Evolutionary conservation across 2,888 invertebrate species (phyloP).

Genomic region (Subacronicta megacephala): DNA sequence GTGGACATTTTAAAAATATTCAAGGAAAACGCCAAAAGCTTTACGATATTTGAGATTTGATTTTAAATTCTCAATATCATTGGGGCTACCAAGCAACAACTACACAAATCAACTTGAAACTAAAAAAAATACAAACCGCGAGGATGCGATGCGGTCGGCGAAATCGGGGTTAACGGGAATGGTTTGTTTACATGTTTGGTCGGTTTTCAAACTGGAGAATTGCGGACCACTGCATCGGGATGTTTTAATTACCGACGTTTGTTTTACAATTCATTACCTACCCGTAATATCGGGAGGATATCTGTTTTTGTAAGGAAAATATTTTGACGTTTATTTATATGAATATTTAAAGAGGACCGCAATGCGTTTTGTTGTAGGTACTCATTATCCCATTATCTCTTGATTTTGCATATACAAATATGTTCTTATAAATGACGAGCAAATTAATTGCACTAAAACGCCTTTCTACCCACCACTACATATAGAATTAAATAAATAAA

Average conservation of each 20-base stretch:
- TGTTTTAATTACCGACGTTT: slow-evolving; percentile 69
- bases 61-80: slow-evolving; percentile 61
- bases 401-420: too few relatives aligned
- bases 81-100: slow-evolving; percentile 65
- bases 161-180: slow-evolving; percentile 76
- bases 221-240: slow-evolving; percentile 62
- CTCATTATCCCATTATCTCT: slow-evolving; percentile 10
- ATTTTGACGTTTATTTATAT: slow-evolving; percentile 43
- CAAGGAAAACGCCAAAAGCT: too few relatives aligned
- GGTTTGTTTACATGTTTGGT: slow-evolving; percentile 78
- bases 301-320: slow-evolving; percentile 37
- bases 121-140: slow-evolving; percentile 69
- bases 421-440: too few relatives aligned
- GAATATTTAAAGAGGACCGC: slow-evolving; percentile 26
- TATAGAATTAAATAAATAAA: too few relatives aligned
- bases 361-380: slow-evolving; percentile 2
- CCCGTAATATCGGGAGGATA: slow-evolving; percentile 37
- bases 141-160: slow-evolving; percentile 68
- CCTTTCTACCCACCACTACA: too few relatives aligned
- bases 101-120: slow-evolving; percentile 74
- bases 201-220: slow-evolving; percentile 65
- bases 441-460: too few relatives aligned
- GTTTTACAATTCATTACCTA: slow-evolving; percentile 67
- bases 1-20: too few relatives aligned
- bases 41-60: slow-evolving; percentile 31